Evolutionary conservation across 2,888 invertebrate species (phyloP), one percentile per base, ranked within the genome.

Genomic region (Cephus rjabovi): DNA sequence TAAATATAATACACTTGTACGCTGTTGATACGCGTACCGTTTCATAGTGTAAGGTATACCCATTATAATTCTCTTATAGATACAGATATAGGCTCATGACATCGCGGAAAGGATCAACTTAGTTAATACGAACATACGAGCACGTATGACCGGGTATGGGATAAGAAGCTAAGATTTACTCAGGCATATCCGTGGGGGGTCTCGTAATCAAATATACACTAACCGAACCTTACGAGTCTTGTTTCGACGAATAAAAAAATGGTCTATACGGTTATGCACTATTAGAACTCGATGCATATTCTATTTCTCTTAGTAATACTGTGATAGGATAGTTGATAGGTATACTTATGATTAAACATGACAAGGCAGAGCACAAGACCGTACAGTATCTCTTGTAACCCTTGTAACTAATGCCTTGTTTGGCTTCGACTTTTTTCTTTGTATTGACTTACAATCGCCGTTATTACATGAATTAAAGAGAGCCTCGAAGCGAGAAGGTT

Each of bases 161-260:
- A 56, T 56, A 56, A 71, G 30, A 71, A 34, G 31, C 71, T 30
- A 34, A 34, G 31, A 71, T 78, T 76, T 78, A 78, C 78, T 76
- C 76, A 73, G 40, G 23, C 76, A 69, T 68, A 73, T 33, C 76
- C 69, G 75, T 75, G 76, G 78, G 78, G 78, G 78, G 78, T 37
- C 75, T 70, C 75, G 76, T 78, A 78, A 78, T 78, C 78, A 78
- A 78, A 76, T 78, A 34, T 73, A 70, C 35, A 37, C 69, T 77
- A 75, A 34, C 31, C 34, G 3, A 33, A 31, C 71, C 71, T 71
- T 34, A 34, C 31, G 12, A 31, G 30, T 23, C 31, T 71, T 34
- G 31, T 34, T 31, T 34, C 30, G 71, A 23, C 30, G 30, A 30
- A 30, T 34, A 31, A 34, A 71, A 71, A 71, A 30, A 71, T n/a